Conservation (phyloP, 2,113 vertebrate genomes). For the Parotia lawesii region DNA sequence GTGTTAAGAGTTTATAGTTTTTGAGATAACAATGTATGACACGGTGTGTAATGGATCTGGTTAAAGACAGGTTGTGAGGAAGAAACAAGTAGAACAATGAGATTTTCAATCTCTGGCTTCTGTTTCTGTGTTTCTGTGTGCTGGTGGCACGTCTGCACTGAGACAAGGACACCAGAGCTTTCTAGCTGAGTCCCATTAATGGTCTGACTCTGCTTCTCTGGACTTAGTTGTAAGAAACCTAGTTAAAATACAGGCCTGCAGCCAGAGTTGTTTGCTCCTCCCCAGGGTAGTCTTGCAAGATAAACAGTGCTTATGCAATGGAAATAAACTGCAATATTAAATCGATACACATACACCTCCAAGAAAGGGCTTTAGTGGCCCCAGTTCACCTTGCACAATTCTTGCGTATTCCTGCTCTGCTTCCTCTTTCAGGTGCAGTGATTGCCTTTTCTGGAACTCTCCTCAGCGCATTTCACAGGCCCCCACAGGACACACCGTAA, state of each 20-base stretch:
- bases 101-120: not conserved
- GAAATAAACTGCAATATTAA: not conserved
- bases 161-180: not conserved
- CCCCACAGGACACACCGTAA: not conserved
- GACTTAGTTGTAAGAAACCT: not conserved
- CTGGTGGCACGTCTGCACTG: rapidly evolving
- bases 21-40: not conserved
- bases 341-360: not conserved
- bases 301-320: not conserved
- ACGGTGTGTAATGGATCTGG: not conserved
- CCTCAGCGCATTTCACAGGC: not conserved
- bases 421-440: not conserved
- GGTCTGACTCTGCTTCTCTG: not conserved
- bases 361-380: not conserved
- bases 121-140: not conserved
- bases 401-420: not conserved
- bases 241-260: not conserved
- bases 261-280: not conserved
- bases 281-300: not conserved
- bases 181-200: not conserved
- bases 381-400: not conserved
- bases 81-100: not conserved
- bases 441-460: not conserved
- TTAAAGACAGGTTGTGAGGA: not conserved
- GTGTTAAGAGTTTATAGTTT: not conserved